A percentile compares a stretch with the other conserved stretches of the same genome.
Conservation (phyloP, 1,140 invertebrate genomes). For the Cyphomyrmex costatus region DNA sequence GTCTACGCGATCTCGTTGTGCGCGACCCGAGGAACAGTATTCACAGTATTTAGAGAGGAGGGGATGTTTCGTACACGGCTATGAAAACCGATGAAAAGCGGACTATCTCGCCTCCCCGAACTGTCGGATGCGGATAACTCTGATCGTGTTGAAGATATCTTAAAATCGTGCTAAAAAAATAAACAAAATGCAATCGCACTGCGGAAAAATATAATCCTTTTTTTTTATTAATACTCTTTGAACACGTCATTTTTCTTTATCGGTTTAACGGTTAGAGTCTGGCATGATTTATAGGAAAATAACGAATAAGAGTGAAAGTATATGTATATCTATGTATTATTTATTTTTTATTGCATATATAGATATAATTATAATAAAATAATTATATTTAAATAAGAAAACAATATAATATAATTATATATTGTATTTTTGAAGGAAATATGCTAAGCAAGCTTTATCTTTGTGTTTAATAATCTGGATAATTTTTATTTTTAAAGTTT, state of each 20-base stretch:
- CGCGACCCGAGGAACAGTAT: slow-evolving; percentile 27
- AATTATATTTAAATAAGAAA: background rate
- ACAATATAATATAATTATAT: background rate
- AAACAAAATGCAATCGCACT: background rate
- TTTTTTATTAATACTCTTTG: slow-evolving; percentile 13
- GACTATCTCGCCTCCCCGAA: slow-evolving; percentile 30
- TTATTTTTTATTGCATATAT: too few relatives aligned
- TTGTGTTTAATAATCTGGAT: background rate
- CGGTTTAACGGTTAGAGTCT: background rate
- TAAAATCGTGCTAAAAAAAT: background rate
- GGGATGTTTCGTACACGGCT: background rate
- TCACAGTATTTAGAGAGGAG: background rate
- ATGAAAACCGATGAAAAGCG: slow-evolving; percentile 59
- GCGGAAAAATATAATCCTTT: background rate
- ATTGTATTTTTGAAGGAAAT: background rate
- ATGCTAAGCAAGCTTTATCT: background rate
- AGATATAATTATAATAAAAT: too few relatives aligned
- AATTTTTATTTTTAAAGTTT: background rate
- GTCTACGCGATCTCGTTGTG: slow-evolving; percentile 34
- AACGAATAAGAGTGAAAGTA: background rate
- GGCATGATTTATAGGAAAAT: background rate
- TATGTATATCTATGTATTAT: too few relatives aligned
- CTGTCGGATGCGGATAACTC: slow-evolving; percentile 23
- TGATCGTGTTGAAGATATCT: background rate
- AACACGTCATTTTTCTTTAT: background rate